Conservation (phyloP, 2,888 invertebrate genomes). For the Napeogenes sylphis region DNA sequence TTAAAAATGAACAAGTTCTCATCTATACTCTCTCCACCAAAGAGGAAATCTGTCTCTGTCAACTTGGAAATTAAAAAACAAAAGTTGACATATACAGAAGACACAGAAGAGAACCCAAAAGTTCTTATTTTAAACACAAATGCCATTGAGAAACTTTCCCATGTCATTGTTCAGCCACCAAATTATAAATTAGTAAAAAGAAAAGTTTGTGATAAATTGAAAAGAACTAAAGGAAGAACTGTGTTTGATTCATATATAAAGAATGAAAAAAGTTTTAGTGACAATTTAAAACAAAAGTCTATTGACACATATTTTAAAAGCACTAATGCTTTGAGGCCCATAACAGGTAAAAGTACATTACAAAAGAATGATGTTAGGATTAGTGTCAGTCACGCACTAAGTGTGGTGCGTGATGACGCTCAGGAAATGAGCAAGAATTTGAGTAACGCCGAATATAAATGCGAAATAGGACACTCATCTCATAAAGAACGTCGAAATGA, state of each 20-base stretch:
- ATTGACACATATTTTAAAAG: slow-evolving; percentile 53
- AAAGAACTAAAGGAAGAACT: slow-evolving; percentile 39
- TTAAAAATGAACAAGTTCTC: slow-evolving; percentile 29
- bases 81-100: slow-evolving; percentile 44
- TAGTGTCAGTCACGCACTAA: slow-evolving; percentile 28
- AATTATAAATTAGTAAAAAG: slow-evolving; percentile 69
- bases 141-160: slow-evolving; percentile 65
- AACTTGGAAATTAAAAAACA: slow-evolving; percentile 68
- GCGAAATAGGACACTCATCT: slow-evolving; percentile 42
- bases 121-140: slow-evolving; percentile 73
- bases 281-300: slow-evolving; percentile 51
- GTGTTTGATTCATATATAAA: slow-evolving; percentile 34
- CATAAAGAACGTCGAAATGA: slow-evolving; percentile 43
- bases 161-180: slow-evolving; percentile 71
- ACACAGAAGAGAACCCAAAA: slow-evolving; percentile 53
- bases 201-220: slow-evolving; percentile 50
- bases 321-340: slow-evolving; percentile 38
- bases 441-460: slow-evolving; percentile 50
- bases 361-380: slow-evolving; percentile 15
- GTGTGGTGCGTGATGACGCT: slow-evolving; percentile 43
- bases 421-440: slow-evolving; percentile 62
- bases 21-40: slow-evolving; percentile 35
- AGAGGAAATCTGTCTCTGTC: slow-evolving; percentile 53
- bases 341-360: slow-evolving; percentile 23
- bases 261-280: slow-evolving; percentile 45